Percentiles rank a stretch among this genome's conserved stretches.
Conservation (phyloP, 2,113 vertebrate genomes). For the Hirundichthys speculiger region DNA sequence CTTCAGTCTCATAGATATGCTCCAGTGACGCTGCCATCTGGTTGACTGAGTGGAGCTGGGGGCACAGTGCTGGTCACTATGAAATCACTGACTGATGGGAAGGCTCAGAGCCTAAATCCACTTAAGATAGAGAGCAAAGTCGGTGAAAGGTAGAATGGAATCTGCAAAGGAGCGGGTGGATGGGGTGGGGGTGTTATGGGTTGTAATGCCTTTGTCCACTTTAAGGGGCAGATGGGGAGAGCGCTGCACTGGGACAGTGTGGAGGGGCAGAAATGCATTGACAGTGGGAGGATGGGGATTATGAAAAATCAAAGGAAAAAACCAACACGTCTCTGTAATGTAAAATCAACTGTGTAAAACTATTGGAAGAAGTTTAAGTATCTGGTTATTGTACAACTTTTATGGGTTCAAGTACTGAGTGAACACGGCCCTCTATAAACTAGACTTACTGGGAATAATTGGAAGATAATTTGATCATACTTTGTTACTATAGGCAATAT, state of each 20-base stretch:
- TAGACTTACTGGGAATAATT: too few species aligned
- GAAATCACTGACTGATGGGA: conserved; percentile 47
- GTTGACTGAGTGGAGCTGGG: conserved; percentile 57
- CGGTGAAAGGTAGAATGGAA: not conserved
- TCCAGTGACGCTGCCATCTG: conserved; percentile 73
- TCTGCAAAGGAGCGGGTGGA: not conserved
- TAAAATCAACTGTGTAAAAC: too few species aligned
- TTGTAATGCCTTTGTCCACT: conserved; percentile 44
- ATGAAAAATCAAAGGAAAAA: conserved; percentile 5
- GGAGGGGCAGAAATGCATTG: conserved; percentile 36
- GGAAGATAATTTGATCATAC: too few species aligned
- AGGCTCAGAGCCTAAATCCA: conserved; percentile 55
- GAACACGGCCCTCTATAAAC: too few species aligned
- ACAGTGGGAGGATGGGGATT: conserved; percentile 11
- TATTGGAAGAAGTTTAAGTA: too few species aligned
- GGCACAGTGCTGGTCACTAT: conserved; percentile 38
- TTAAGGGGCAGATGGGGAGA: conserved; percentile 52
- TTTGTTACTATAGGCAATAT: too few species aligned
- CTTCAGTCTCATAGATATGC: conserved; percentile 51
- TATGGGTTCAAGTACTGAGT: too few species aligned
- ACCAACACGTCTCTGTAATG: not conserved
- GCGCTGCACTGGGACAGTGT: conserved; percentile 12
- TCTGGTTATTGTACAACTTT: too few species aligned
- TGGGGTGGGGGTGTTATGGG: conserved; percentile 1
- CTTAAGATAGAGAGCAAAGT: conserved; percentile 24